Evolutionary conservation across 2,797 vertebrate species (phyloP).

Genomic region (Semotilus atromaculatus): DNA sequence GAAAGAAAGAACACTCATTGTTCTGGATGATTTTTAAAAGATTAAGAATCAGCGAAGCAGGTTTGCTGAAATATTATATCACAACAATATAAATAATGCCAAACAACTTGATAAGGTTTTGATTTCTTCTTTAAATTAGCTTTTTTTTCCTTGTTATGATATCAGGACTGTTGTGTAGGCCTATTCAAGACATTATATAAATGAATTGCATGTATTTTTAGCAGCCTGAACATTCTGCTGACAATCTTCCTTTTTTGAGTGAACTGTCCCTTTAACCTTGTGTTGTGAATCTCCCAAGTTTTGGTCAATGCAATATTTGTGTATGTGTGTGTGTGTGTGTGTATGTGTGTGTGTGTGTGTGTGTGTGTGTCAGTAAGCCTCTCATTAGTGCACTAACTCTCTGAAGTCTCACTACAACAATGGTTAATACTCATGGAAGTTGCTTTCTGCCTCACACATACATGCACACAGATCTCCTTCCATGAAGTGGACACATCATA

Average conservation of each 20-base stretch:
- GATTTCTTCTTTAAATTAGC: not conserved
- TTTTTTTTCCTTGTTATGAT: not conserved
- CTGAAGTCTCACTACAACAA: constrained; percentile 11
- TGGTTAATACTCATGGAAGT: constrained; percentile 11
- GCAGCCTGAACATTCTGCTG: not conserved
- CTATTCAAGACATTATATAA: not conserved
- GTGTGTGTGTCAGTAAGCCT: not conserved
- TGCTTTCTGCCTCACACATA: constrained; percentile 48
- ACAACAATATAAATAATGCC: too few relatives aligned
- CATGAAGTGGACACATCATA: not conserved
- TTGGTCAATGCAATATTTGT: not conserved
- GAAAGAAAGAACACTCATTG: too few relatives aligned
- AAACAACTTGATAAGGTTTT: not conserved
- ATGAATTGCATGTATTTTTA: not conserved
- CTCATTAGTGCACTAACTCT: not conserved
- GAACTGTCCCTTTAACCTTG: not conserved
- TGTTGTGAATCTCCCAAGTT: constrained; percentile 3
- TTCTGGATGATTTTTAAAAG: not conserved
- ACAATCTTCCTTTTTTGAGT: not conserved
- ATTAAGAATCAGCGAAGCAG: not conserved
- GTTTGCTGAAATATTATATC: too few relatives aligned
- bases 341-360: constrained; percentile 16
- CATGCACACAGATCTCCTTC: constrained; percentile 44
- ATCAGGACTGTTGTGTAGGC: not conserved
- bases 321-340: constrained; percentile 15